Percentiles rank a stretch among this genome's conserved stretches.
These are phyloP conservation scores for Ophiodon elongatus DNA, from an alignment of 2,113 vertebrate genomes.

Conservation along the genomic window DNA sequence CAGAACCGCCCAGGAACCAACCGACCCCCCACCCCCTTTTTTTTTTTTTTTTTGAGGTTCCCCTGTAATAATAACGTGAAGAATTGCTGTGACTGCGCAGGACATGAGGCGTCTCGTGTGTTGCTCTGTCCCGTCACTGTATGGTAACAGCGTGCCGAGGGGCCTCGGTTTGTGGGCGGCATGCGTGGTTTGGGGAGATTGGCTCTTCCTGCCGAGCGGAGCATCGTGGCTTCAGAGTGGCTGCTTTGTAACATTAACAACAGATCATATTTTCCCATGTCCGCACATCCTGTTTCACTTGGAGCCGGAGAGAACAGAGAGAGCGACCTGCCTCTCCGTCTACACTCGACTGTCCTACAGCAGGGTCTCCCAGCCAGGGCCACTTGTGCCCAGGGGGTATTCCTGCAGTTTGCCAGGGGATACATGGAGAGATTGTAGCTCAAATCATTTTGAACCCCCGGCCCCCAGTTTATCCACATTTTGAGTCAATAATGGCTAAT, in stretches of 20 bases:
- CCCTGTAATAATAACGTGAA: conserved; percentile 51
- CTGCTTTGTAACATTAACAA: conserved; percentile 44
- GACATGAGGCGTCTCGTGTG: background rate
- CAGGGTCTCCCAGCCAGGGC: too few relatives aligned
- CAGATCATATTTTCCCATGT: conserved; percentile 36
- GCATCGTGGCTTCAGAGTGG: conserved; percentile 48
- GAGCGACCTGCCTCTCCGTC: background rate
- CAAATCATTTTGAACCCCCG: background rate
- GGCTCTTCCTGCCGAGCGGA: conserved; percentile 52
- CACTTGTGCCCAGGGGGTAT: too few relatives aligned
- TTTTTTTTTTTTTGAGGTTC: conserved; percentile 44
- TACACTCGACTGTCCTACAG: background rate
- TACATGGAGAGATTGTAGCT: background rate
- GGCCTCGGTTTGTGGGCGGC: conserved; percentile 56
- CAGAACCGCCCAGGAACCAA: conserved; percentile 32
- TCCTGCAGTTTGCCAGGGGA: too few relatives aligned
- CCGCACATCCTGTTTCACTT: conserved; percentile 36
- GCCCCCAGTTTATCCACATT: background rate
- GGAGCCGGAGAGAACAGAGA: conserved; percentile 11
- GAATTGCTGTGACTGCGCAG: conserved; percentile 39
- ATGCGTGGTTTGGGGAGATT: conserved; percentile 51
- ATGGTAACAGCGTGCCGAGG: conserved; percentile 38
- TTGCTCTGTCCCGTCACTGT: conserved; percentile 29
- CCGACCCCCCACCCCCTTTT: background rate
- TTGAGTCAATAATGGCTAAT: background rate